These are phyloP conservation scores for Condylura cristata DNA, from an alignment of 2,113 vertebrate species.

Conservation along the genomic window DNA sequence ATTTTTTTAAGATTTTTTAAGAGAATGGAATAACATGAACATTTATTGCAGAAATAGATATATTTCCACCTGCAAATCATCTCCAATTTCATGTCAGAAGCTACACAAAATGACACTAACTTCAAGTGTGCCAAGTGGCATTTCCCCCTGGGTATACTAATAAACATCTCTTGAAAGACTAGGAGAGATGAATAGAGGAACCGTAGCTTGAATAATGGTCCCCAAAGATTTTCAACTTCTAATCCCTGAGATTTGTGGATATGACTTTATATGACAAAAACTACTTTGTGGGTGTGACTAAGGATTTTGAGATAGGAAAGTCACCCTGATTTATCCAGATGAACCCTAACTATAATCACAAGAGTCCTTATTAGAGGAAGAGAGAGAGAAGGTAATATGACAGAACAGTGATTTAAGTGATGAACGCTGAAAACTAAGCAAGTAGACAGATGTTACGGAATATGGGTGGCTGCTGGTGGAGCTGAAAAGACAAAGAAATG, in stretches of 20 bases:
- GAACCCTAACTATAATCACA: neutral
- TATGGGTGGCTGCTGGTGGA: neutral
- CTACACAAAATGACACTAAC: neutral
- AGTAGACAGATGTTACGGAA: neutral
- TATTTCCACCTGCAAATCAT: neutral
- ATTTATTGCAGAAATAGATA: neutral
- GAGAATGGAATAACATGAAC: neutral
- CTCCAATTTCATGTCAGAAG: neutral
- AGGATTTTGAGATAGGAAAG: neutral
- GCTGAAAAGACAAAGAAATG: neutral
- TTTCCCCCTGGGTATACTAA: constrained; percentile 2
- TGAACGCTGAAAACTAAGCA: neutral
- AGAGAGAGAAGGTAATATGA: neutral
- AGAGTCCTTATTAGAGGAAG: neutral
- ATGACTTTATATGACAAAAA: neutral
- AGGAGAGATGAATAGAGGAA: neutral
- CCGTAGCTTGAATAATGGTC: neutral
- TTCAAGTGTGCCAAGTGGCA: neutral
- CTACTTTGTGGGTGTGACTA: neutral
- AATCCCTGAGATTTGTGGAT: neutral
- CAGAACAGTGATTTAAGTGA: neutral
- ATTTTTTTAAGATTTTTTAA: neutral
- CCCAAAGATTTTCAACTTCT: neutral
- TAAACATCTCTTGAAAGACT: neutral
- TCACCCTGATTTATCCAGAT: neutral